Evolutionary conservation across 1,140 invertebrate genomes (phyloP), one percentile per base, ranked within the genome.

Genomic region (Hylyphantes graminicola): DNA sequence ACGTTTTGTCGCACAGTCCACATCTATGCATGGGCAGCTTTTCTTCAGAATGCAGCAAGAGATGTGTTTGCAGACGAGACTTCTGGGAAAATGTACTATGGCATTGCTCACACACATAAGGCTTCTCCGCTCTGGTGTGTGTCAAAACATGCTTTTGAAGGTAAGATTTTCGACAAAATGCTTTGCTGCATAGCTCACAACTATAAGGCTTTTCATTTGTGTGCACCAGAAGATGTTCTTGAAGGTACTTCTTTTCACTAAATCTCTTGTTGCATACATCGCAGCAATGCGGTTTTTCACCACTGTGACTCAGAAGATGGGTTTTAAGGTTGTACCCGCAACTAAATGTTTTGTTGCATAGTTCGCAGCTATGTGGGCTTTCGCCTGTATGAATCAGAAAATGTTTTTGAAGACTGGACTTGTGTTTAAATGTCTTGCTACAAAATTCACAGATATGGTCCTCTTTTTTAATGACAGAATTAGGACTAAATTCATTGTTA

Each of bases 41-140:
- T 73, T 93, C 93, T 0, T 93, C 92, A 0, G 92, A 92, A 85
- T 97, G 96, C 17, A 93, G 90, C 7, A 93, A 92, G 88, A 94
- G 90, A 88, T 97, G 96, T 95, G 21, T 95, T 96, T n/a, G 96
- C 95, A 96, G 96, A 90, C 96, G 95, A 19, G 11, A 50, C 7
- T 78, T 78, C 4, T 51, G n/a, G 6, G 9, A 7, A 53, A 78
- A 78, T 12, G 13, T 21, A 17, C 35, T 63, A 35, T 13, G 17
- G 15, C 75, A 78, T 48, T 51, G n/a, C 1, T 78, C 17, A 53
- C 94, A 94, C 67, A 91, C 90, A 88, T 92, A 93, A 2, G 93
- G 93, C 61, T 92, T 90, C 86, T 93, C 92, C 53, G 92, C 92
- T 35, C 35, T 35, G 72, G 91, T 70, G 19, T 70, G 67, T 0